Evolutionary conservation across 2,888 invertebrate genomes (phyloP).

Genomic region (Drosophila barbarae): DNA sequence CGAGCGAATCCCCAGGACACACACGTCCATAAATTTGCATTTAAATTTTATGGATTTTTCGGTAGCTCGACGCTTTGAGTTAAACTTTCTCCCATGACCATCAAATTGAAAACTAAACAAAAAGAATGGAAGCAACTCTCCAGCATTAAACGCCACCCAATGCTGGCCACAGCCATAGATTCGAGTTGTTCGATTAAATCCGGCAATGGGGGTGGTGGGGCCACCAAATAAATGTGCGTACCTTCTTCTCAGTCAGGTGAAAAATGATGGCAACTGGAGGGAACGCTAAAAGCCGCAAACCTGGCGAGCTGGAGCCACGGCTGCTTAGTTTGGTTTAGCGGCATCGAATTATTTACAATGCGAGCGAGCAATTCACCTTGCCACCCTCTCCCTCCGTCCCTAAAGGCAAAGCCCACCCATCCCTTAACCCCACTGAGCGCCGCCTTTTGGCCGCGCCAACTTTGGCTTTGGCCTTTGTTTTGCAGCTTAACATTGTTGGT

Average conservation of each 20-base stretch:
- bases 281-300: conserved; percentile 41
- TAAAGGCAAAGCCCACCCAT: neutral
- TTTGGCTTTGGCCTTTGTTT: conserved; percentile 54
- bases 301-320: conserved; percentile 26
- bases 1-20: conserved; percentile 42
- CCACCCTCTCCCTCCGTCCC: neutral
- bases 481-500: conserved; percentile 57
- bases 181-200: conserved; percentile 35
- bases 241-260: conserved; percentile 36
- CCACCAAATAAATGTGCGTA: conserved; percentile 38
- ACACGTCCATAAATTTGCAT: conserved; percentile 72
- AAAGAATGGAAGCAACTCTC: neutral
- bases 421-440: conserved; percentile 7
- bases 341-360: conserved; percentile 65
- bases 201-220: conserved; percentile 4
- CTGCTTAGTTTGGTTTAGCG: conserved; percentile 64
- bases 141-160: conserved; percentile 4
- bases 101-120: conserved; percentile 33
- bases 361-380: conserved; percentile 7
- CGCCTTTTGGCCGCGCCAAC: conserved; percentile 41
- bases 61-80: conserved; percentile 8
- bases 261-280: conserved; percentile 35
- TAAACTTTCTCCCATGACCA: conserved; percentile 30
- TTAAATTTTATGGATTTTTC: conserved; percentile 67
- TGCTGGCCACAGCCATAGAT: conserved; percentile 21